A percentile compares a stretch with the other conserved stretches of the same genome.
Evolutionary conservation across 53 echinoderm and acorn worm species (phyloP).

Genomic region (Crossaster papposus): DNA sequence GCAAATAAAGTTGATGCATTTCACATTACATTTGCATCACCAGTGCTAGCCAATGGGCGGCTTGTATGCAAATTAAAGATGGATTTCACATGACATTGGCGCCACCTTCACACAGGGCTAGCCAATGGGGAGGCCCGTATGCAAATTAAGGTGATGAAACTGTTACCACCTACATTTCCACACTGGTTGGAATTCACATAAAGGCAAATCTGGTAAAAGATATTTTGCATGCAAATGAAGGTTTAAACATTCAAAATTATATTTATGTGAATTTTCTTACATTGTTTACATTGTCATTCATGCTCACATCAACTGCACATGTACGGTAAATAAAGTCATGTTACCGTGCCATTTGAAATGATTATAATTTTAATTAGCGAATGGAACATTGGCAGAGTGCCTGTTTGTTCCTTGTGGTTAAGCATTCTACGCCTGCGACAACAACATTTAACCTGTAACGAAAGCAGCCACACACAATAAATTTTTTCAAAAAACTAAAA

Average conservation of each 20-base stretch:
- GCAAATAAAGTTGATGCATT: slow-evolving; percentile 27
- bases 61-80: slow-evolving; percentile 32
- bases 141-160: not conserved
- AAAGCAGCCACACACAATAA: slow-evolving; percentile 6
- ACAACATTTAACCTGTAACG: not conserved
- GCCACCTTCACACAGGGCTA: not conserved
- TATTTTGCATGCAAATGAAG: no score
- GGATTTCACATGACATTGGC: not conserved
- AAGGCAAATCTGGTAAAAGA: no score
- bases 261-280: no score
- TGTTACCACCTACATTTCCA: not conserved
- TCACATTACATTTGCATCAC: not conserved
- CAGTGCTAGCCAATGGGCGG: slow-evolving; percentile 13
- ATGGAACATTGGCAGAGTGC: not conserved
- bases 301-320: no score
- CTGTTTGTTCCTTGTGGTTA: not conserved
- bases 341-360: not conserved
- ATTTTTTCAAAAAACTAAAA: not conserved
- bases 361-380: not conserved
- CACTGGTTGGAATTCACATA: no score
- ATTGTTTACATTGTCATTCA: no score
- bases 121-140: not conserved
- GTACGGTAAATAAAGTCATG: no score
- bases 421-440: not conserved
- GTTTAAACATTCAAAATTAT: no score